A percentile compares a stretch with the other conserved stretches of the same genome.
phyloP scores from a whole-genome alignment of 1,140 invertebrate species.

The Ditylenchus dipsaci region DNA sequence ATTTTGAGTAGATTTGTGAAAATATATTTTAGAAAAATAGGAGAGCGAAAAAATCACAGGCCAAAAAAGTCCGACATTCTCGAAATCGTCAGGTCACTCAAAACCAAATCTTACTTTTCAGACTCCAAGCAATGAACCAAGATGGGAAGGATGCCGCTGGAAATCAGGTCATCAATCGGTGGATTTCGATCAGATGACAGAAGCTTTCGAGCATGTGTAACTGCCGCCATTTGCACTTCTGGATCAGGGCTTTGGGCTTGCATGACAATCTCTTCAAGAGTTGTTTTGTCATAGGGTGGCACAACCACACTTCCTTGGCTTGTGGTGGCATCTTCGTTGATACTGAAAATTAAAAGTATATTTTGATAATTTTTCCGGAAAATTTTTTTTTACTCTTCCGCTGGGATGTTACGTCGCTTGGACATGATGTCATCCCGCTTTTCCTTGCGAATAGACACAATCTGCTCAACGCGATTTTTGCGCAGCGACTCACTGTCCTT shows the following conservation, averaged over 20 bases:
- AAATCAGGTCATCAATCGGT: slow-evolving; percentile 92
- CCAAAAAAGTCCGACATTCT: no score
- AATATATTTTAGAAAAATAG: no score
- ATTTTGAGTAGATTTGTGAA: no score
- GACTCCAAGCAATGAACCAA: slow-evolving; percentile 82
- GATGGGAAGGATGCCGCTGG: slow-evolving; percentile 84
- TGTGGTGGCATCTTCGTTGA: slow-evolving; percentile 32
- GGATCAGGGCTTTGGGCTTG: slow-evolving; percentile 48
- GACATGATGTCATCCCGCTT: slow-evolving; percentile 91
- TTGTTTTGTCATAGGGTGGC: slow-evolving; percentile 21
- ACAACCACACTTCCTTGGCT: slow-evolving; percentile 1
- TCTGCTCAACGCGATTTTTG: slow-evolving; percentile 77
- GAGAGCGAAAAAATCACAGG: no score
- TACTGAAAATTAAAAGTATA: neutral
- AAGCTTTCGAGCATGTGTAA: slow-evolving; percentile 69
- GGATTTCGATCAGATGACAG: slow-evolving; percentile 94
- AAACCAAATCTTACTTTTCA: slow-evolving; percentile 68
- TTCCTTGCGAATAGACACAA: slow-evolving; percentile 88
- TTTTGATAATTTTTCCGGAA: neutral
- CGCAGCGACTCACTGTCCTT: slow-evolving; percentile 53
- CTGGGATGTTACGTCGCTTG: slow-evolving; percentile 82
- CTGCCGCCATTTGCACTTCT: slow-evolving; percentile 49
- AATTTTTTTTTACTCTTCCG: slow-evolving; percentile 16
- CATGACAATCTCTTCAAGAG: slow-evolving; percentile 43
- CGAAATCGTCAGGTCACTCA: no score